phyloP scores from a whole-genome alignment of 1,140 invertebrate species.

The Cydia splendana region DNA sequence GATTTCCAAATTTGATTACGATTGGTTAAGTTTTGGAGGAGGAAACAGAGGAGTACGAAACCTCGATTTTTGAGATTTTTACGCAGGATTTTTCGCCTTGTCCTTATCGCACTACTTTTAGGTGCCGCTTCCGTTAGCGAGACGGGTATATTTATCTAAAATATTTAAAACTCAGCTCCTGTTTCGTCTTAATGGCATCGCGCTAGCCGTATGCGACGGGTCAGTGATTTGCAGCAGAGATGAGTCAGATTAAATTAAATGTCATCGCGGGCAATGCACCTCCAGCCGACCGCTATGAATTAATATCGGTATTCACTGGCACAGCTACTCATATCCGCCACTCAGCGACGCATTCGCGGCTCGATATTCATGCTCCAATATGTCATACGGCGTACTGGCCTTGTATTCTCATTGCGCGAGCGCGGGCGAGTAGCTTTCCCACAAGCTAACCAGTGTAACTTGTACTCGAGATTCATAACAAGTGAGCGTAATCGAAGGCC shows the following conservation, averaged over 20 bases:
- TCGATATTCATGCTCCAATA: conserved; percentile 18
- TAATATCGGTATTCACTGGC: conserved; percentile 46
- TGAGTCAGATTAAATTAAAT: conserved; percentile 71
- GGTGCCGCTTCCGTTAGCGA: too few relatives aligned
- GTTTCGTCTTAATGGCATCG: background rate
- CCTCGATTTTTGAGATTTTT: too few relatives aligned
- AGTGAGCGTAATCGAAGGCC: background rate
- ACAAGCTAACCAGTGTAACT: background rate
- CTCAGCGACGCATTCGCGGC: conserved; percentile 32
- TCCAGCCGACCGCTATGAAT: conserved; percentile 51
- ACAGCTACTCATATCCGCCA: conserved; percentile 39
- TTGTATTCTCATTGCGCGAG: background rate
- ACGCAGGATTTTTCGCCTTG: too few relatives aligned
- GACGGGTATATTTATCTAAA: too few relatives aligned
- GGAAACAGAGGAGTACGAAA: too few relatives aligned
- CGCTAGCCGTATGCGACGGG: conserved; percentile 47
- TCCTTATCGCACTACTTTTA: too few relatives aligned
- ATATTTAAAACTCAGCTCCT: too few relatives aligned
- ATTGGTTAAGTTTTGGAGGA: too few relatives aligned
- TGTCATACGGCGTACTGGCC: background rate
- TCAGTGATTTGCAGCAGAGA: conserved; percentile 55
- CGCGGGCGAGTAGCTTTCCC: background rate
- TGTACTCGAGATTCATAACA: background rate
- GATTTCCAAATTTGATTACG: too few relatives aligned
- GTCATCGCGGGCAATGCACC: conserved; percentile 63